Percentiles rank a stretch among this genome's conserved stretches.
These are phyloP conservation scores for Aproaerema taeniolella DNA, from an alignment of 2,888 invertebrate species.

Conservation along the genomic window DNA sequence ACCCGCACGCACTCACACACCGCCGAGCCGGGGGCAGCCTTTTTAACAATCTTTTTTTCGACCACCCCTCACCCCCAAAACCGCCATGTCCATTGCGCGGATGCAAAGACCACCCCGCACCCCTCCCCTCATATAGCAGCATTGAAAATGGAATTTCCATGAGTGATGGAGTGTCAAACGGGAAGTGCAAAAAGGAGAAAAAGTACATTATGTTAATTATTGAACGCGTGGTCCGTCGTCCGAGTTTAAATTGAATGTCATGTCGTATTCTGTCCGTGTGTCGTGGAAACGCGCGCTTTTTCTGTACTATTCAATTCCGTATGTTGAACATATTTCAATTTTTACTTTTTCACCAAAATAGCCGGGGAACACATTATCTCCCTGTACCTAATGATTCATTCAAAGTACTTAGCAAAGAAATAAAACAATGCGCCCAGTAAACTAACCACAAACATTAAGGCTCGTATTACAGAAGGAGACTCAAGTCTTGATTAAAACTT, in stretches of 20 bases:
- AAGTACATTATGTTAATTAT: slow-evolving; percentile 77
- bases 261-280: slow-evolving; percentile 45
- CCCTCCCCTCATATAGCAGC: slow-evolving; percentile 67
- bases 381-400: too few species aligned
- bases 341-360: slow-evolving; percentile 25
- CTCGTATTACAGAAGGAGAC: too few species aligned
- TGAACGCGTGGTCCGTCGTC: slow-evolving; percentile 61
- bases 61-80: slow-evolving; percentile 67
- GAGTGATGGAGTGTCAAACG: slow-evolving; percentile 78
- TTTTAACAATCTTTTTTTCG: slow-evolving; percentile 77
- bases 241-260: slow-evolving; percentile 75
- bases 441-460: too few species aligned
- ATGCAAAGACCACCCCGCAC: slow-evolving; percentile 72
- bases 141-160: slow-evolving; percentile 78
- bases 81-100: slow-evolving; percentile 74
- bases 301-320: slow-evolving; percentile 39
- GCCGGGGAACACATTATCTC: slow-evolving; percentile 16
- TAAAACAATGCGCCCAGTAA: too few species aligned
- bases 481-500: too few species aligned
- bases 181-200: slow-evolving; percentile 75
- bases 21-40: slow-evolving; percentile 66
- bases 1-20: slow-evolving; percentile 74
- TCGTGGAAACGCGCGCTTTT: slow-evolving; percentile 42
- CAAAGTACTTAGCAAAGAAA: too few species aligned
- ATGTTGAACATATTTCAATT: slow-evolving; percentile 30